Evolutionary conservation across 2,113 vertebrate species (phyloP), one percentile per base, ranked within the genome.

Genomic region (Anoura caudifer): DNA sequence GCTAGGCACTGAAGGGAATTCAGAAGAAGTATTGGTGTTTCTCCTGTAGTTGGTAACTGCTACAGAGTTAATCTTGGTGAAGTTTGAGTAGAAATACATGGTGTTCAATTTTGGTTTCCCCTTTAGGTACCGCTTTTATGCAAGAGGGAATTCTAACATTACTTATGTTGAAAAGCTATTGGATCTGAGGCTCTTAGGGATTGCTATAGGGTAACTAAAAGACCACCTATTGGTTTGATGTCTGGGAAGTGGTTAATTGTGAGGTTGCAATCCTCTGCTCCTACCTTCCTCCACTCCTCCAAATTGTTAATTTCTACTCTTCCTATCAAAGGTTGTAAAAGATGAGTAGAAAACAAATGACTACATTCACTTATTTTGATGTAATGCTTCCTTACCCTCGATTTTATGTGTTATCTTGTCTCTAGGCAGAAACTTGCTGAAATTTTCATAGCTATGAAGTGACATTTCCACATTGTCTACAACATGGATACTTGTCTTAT

Each of bases 201-300:
- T 90, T 90, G 38, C 24, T 95, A 36, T 13, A 59, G 87, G 45
- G 11, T 94, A 94, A 95, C 14, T 14, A 56, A 93, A 88, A 95
- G 24, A 59, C 26, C 3, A 84, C 7, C 20, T 87, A 45, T n/a
- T 96, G 28, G 56, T 70, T 56, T 88, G 43, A 91, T 28, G 36
- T 81, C 50, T 93, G 52, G 22, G 86, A 96, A 96, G 75, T 77
- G n/a, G 80, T 85, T 84, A 36, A 95, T 54, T 90, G 14, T 90
- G 63, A 79, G 2, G 22, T 87, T 85, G 38, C 36, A 75, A 73
- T 13, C 22, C 8, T 12, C 19, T 77, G 52, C 16, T 86, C 47
- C 87, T 7, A 81, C 31, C 7, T 80, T 56, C 26, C 41, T 33
- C 4, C 0, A 43, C 11, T 41, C 10, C 19, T 85, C 26, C 11